These are phyloP conservation scores for Tethya wilhelma DNA, from an alignment of 37 sponge, comb jelly and placozoan genomes.

Conservation along the genomic window DNA sequence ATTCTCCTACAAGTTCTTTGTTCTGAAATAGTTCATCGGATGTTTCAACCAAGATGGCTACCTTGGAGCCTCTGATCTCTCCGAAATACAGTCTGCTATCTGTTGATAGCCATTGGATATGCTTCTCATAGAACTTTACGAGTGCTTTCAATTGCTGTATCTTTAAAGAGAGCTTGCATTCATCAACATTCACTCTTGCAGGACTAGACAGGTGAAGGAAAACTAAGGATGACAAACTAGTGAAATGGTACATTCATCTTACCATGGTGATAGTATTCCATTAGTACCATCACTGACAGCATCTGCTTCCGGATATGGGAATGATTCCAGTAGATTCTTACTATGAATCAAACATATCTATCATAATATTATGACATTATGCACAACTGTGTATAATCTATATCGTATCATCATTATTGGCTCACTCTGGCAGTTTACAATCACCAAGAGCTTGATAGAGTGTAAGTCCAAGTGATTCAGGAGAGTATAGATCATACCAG, in stretches of 20 bases:
- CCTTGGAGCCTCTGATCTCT: slow-evolving; percentile 5
- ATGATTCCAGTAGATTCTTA: no score
- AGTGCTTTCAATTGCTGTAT: background rate
- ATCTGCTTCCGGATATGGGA: no score
- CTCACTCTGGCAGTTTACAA: slow-evolving; percentile 31
- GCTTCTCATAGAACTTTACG: slow-evolving; percentile 26
- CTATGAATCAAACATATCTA: no score
- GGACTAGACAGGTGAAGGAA: no score
- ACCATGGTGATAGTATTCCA: no score
- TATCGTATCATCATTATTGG: no score
- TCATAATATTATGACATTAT: background rate
- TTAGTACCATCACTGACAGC: no score
- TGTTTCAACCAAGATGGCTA: slow-evolving; percentile 36
- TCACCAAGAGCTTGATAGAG: slow-evolving; percentile 11
- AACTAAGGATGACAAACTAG: no score
- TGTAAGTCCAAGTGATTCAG: slow-evolving; percentile 16
- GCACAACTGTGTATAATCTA: background rate
- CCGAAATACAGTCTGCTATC: slow-evolving; percentile 35
- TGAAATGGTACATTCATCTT: no score
- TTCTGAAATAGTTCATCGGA: background rate
- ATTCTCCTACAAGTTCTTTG: background rate
- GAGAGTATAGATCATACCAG: slow-evolving; percentile 24
- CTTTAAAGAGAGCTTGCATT: slow-evolving; percentile 20
- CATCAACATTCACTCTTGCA: slow-evolving; percentile 6
- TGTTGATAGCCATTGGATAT: slow-evolving; percentile 9